Percentiles rank a stretch among this genome's conserved stretches.
phyloP scores from a whole-genome alignment of 2,113 vertebrate species.

The Rutilus rutilus region DNA sequence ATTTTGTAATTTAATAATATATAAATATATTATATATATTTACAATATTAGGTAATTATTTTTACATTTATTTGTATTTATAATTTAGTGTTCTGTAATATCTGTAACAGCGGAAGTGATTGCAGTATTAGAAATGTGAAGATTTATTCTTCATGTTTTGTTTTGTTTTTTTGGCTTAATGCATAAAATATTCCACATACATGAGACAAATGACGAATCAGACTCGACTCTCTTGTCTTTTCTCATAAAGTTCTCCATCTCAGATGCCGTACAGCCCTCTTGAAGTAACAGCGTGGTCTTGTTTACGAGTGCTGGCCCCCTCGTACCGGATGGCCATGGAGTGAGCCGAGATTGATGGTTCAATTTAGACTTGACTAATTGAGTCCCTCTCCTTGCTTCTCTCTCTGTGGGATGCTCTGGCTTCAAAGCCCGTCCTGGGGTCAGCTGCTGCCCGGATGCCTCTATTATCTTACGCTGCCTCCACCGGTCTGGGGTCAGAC shows the following conservation, averaged over 20 bases:
- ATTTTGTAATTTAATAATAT: too few species aligned
- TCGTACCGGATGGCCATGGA: slow-evolving; percentile 42
- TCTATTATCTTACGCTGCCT: slow-evolving; percentile 33
- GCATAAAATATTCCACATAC: neutral
- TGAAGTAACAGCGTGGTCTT: slow-evolving; percentile 25
- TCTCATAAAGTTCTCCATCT: neutral
- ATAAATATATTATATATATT: too few species aligned
- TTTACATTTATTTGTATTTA: too few species aligned
- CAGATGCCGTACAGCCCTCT: neutral
- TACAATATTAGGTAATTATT: too few species aligned
- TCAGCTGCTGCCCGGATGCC: slow-evolving; percentile 22
- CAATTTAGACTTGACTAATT: slow-evolving; percentile 45
- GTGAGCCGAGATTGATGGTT: slow-evolving; percentile 43
- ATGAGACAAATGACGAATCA: neutral
- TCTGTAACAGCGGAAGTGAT: too few species aligned
- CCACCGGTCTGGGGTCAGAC: slow-evolving; percentile 32
- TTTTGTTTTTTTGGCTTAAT: neutral
- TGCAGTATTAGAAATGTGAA: too few species aligned
- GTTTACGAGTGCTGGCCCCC: slow-evolving; percentile 31
- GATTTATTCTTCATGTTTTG: neutral
- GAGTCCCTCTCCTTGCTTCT: slow-evolving; percentile 26
- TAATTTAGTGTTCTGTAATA: too few species aligned
- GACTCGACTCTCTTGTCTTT: neutral
- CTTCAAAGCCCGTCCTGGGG: slow-evolving; percentile 41
- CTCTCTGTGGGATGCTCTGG: slow-evolving; percentile 25